Conservation (phyloP, 2,113 vertebrate genomes). For the Pteropus alecto region DNA sequence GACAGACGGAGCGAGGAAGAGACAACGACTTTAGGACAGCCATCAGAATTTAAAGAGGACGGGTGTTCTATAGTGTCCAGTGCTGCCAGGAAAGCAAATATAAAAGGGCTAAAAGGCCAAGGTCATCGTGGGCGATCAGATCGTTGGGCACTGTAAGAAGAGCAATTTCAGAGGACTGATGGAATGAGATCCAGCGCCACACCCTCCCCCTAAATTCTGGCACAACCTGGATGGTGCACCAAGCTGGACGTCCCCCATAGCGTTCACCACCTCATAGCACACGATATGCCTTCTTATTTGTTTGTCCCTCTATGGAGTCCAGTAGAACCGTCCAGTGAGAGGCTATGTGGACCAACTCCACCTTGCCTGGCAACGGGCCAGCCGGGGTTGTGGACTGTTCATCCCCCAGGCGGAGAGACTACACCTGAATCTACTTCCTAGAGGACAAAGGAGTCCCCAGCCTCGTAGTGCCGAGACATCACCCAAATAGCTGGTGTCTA, state of each 20-base stretch:
- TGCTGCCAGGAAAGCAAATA: background rate
- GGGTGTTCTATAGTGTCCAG: too few relatives aligned
- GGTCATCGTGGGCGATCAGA: background rate
- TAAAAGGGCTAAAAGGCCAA: background rate
- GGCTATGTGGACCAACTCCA: background rate
- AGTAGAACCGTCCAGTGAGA: background rate
- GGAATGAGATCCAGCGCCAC: background rate
- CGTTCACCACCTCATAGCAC: too few relatives aligned
- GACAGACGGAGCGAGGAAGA: background rate
- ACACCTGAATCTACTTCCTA: background rate
- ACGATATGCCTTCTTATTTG: background rate
- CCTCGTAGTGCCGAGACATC: background rate
- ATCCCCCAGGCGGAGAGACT: background rate
- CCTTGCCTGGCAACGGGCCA: background rate
- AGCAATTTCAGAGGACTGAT: background rate
- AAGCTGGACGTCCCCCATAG: background rate
- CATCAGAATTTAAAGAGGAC: background rate
- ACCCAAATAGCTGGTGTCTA: background rate
- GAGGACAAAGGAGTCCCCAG: background rate
- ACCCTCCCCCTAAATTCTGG: background rate
- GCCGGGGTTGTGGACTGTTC: background rate
- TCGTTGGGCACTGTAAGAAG: background rate
- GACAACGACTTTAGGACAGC: background rate
- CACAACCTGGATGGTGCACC: accelerated
- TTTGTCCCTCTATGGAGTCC: background rate